phyloP scores from a whole-genome alignment of 1,140 invertebrate genomes.

The Hyphantria cunea region DNA sequence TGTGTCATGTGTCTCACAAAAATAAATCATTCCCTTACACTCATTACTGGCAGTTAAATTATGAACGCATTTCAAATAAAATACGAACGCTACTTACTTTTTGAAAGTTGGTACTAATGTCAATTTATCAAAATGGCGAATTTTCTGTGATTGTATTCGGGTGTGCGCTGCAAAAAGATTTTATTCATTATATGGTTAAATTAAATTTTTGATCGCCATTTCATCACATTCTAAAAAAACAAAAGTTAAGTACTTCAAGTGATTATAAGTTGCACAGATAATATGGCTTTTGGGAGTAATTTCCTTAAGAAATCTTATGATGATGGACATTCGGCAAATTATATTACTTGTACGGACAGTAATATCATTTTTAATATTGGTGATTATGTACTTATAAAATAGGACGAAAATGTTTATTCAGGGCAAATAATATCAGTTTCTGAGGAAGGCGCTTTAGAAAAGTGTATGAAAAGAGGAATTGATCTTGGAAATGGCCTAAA shows the following conservation, averaged over 20 bases:
- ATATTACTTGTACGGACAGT: too few relatives aligned
- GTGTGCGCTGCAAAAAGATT: constrained; percentile 29
- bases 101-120: constrained; percentile 32
- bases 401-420: constrained; percentile 29
- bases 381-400: constrained; percentile 37
- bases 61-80: constrained; percentile 34
- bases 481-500: too few relatives aligned
- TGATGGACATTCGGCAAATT: too few relatives aligned
- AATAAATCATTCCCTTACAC: constrained; percentile 40
- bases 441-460: too few relatives aligned
- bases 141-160: constrained; percentile 29
- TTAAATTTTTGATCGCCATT: constrained; percentile 34
- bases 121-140: constrained; percentile 37
- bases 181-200: constrained; percentile 22
- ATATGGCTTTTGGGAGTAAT: constrained; percentile 30
- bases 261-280: constrained; percentile 32
- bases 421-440: too few relatives aligned
- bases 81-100: constrained; percentile 36
- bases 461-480: too few relatives aligned
- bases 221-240: constrained; percentile 33
- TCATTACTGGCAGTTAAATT: constrained; percentile 35
- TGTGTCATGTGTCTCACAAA: constrained; percentile 28
- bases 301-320: neutral
- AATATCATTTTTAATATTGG: neutral
- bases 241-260: constrained; percentile 32